Percentiles rank a stretch among this genome's conserved stretches.
phyloP scores from a whole-genome alignment of 2,797 vertebrate species.

The Synaphobranchus kaupii region DNA sequence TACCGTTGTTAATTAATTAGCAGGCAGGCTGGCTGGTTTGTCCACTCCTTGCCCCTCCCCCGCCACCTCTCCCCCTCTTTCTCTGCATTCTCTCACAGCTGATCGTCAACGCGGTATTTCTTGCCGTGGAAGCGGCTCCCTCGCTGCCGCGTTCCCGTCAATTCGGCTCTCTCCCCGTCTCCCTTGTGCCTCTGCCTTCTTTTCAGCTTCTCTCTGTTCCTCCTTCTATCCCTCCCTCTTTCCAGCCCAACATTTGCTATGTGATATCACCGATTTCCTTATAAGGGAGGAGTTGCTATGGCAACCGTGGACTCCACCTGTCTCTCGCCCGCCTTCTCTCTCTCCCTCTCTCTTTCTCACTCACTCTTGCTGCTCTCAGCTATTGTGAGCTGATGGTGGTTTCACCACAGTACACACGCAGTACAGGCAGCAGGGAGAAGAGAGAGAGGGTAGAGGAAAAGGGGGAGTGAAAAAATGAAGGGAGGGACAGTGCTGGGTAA shows the following conservation, averaged over 20 bases:
- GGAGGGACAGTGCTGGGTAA: not conserved
- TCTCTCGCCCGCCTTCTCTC: slow-evolving; percentile 61
- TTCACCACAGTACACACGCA: slow-evolving; percentile 33
- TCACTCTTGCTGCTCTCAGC: slow-evolving; percentile 13
- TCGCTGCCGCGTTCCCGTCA: slow-evolving; percentile 24
- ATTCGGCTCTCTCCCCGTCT: slow-evolving; percentile 40
- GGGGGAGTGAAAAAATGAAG: slow-evolving; percentile 16
- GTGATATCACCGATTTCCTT: slow-evolving; percentile 70
- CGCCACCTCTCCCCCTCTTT: slow-evolving; percentile 46
- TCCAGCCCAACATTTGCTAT: slow-evolving; percentile 79
- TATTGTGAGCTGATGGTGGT: slow-evolving; percentile 33
- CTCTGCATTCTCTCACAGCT: slow-evolving; percentile 57
- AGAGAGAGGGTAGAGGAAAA: slow-evolving; percentile 2
- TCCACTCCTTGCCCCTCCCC: slow-evolving; percentile 58
- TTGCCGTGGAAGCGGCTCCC: slow-evolving; percentile 43
- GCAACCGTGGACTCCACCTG: slow-evolving; percentile 90
- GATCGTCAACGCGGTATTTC: slow-evolving; percentile 49
- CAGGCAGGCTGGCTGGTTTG: slow-evolving; percentile 55
- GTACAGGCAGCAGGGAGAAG: slow-evolving; percentile 21
- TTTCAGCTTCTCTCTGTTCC: slow-evolving; percentile 7
- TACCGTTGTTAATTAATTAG: slow-evolving; percentile 72
- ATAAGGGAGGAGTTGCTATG: slow-evolving; percentile 77
- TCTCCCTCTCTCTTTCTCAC: slow-evolving; percentile 39
- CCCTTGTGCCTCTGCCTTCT: slow-evolving; percentile 25
- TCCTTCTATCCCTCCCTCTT: slow-evolving; percentile 41